Conservation (phyloP, 2,113 vertebrate species). For the Mustela lutreola region DNA sequence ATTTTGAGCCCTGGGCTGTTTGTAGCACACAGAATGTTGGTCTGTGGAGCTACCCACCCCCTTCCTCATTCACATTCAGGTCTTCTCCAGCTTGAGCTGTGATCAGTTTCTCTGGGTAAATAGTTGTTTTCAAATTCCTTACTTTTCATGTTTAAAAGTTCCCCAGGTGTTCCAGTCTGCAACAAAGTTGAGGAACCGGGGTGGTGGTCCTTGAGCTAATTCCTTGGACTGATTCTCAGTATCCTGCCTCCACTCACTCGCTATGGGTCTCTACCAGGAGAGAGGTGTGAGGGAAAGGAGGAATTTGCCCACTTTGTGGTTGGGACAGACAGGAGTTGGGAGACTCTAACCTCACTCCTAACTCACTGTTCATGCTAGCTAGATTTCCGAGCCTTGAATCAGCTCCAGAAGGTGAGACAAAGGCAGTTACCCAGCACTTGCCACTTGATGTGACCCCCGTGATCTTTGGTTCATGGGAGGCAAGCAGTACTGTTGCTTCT, state of each 20-base stretch:
- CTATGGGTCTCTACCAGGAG: neutral
- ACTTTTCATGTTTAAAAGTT: neutral
- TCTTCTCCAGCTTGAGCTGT: neutral
- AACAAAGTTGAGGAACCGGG: neutral
- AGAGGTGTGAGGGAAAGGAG: neutral
- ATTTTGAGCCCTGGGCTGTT: neutral
- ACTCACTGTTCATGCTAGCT: neutral
- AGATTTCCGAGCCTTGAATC: neutral
- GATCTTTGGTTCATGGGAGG: neutral
- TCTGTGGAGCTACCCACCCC: neutral
- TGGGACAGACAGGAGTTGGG: neutral
- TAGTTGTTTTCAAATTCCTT: constrained; percentile 30
- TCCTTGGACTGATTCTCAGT: neutral
- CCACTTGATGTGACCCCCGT: neutral
- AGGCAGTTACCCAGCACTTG: neutral
- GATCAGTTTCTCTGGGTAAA: constrained; percentile 4
- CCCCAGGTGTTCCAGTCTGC: neutral
- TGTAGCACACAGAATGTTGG: neutral
- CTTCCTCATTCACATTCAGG: neutral
- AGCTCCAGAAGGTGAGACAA: neutral
- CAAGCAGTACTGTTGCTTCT: neutral
- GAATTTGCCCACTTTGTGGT: neutral
- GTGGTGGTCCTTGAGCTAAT: neutral
- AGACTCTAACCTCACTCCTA: neutral
- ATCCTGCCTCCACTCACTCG: neutral